Evolutionary conservation across 2,888 invertebrate species (phyloP), one percentile per base, ranked within the genome.

Genomic region (Dryadula phaetusa): DNA sequence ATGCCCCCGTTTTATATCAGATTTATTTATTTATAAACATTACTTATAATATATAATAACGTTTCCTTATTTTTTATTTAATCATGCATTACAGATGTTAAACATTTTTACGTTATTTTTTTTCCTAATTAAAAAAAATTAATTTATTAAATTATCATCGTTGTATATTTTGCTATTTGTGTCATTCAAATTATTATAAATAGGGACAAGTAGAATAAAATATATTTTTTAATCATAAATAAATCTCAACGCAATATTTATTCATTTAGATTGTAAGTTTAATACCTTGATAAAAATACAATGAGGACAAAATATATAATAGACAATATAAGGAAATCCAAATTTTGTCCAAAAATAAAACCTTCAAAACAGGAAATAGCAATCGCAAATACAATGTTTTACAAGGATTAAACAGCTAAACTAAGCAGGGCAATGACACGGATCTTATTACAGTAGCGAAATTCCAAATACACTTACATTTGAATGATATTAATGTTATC

Each of bases 1-100:
- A 52, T 62, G 63, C 47, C 61, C 53, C 44, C 52, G 61, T 68
- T 68, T 44, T 44, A 60, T 67, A 63, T 25, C 37, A 20, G 52
- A 52, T 52, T 52, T 52, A 52, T 28, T 28, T 52, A 18, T 32
- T 16, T 52, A 16, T 16, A 32, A 52, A 25, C 3, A 16, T 18
- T 52, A n/a, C n/a, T n/a, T n/a, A 52, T 28, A 28, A 4, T 49
- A n/a, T n/a, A 22, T 49, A 12, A 14, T 47, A 2, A 5, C 12
- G 22, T 22, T 22, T 22, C 47, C 14, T 47, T 14, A 20, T 14
- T 20, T n/a, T 46, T 46, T 8, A 28, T 28, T 28, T 6, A 28
- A 28, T 28, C 3, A 6, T 28, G 28, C 6, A 3, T 6, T 28
- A 28, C 6, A 4, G 28, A 28, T 28, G n/a, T n/a, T n/a, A n/a